These are phyloP conservation scores for Crotalus adamanteus DNA, from an alignment of 2,797 vertebrate species.

Conservation along the genomic window DNA sequence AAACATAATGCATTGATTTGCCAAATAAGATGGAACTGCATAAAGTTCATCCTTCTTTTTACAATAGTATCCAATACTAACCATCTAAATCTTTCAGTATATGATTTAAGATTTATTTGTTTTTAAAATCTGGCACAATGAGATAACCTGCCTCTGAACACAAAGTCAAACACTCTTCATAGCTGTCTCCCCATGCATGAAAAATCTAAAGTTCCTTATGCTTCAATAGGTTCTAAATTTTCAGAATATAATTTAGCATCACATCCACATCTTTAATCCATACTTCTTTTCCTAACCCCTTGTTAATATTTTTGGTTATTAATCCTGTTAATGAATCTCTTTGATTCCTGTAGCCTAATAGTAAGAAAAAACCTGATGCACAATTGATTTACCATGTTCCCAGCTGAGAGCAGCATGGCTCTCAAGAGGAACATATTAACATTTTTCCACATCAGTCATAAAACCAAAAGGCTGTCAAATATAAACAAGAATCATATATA, in stretches of 20 bases:
- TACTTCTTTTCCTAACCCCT: neutral
- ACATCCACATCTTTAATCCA: neutral
- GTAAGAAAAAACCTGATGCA: neutral
- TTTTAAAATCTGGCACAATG: neutral
- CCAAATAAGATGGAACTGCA: neutral
- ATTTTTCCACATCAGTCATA: neutral
- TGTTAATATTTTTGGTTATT: neutral
- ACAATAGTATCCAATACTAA: too few relatives aligned
- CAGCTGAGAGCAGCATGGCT: neutral
- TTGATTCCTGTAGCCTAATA: neutral
- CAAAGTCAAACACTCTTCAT: neutral
- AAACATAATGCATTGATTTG: neutral
- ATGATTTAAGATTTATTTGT: neutral
- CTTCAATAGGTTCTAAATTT: neutral
- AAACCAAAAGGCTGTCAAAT: neutral
- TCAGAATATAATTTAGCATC: neutral
- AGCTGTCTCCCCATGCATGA: neutral
- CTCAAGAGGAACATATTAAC: neutral
- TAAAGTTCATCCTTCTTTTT: neutral
- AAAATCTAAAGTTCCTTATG: neutral
- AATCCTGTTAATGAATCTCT: neutral
- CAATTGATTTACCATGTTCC: neutral
- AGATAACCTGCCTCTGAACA: neutral
- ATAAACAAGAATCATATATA: neutral
- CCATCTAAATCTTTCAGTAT: neutral